These are phyloP conservation scores for Apeira syringaria DNA, from an alignment of 2,888 invertebrate species.

Conservation along the genomic window DNA sequence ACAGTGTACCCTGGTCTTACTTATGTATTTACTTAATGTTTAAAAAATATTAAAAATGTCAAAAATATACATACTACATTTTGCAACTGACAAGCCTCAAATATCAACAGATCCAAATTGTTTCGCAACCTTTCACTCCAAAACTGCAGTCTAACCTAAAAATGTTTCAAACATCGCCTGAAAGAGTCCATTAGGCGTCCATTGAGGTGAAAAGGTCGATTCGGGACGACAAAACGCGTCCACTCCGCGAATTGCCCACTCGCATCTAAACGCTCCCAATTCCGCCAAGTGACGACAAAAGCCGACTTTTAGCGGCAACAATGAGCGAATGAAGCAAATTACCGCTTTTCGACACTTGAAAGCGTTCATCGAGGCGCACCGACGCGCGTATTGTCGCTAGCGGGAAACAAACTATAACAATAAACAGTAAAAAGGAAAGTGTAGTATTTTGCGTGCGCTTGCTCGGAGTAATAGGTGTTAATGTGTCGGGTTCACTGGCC, in stretches of 20 bases:
- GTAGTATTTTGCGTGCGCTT: slow-evolving; percentile 75
- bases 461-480: slow-evolving; percentile 76
- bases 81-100: too few relatives aligned
- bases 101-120: too few relatives aligned
- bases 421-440: slow-evolving; percentile 81
- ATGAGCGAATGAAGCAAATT: slow-evolving; percentile 80
- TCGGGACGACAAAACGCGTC: slow-evolving; percentile 54
- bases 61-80: too few relatives aligned
- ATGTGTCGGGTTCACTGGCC: slow-evolving; percentile 70
- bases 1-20: too few relatives aligned
- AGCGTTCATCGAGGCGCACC: slow-evolving; percentile 73
- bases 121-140: slow-evolving; percentile 16
- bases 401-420: slow-evolving; percentile 82
- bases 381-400: slow-evolving; percentile 65
- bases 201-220: slow-evolving; percentile 37
- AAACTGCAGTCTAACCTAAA: slow-evolving; percentile 24
- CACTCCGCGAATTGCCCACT: slow-evolving; percentile 76
- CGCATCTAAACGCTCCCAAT: slow-evolving; percentile 81
- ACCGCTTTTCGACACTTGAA: slow-evolving; percentile 79
- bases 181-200: slow-evolving; percentile 37
- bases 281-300: slow-evolving; percentile 77
- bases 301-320: slow-evolving; percentile 79
- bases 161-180: slow-evolving; percentile 31
- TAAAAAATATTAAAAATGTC: too few relatives aligned
- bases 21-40: too few relatives aligned